Base-by-base conservation (phyloP, 2,888 invertebrate genomes). In the Drosophila eohydei region DNA sequence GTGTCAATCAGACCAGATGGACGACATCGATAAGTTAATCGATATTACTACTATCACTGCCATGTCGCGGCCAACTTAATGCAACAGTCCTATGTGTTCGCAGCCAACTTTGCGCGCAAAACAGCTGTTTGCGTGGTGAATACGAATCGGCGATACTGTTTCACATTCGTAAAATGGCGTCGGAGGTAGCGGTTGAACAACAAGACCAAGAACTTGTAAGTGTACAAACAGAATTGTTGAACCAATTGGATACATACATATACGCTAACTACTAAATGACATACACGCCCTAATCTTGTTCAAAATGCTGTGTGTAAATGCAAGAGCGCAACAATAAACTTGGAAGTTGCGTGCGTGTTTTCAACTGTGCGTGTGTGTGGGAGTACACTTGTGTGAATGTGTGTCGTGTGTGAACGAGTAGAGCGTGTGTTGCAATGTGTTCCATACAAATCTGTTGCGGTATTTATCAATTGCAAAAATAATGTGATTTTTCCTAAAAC, bases 161-260 rank as follows among this genome's bases (percentile, higher is more conserved):
- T 77, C 79, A 77, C 77, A 78, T 78, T 78, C 78, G 78, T 78
- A 80, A 80, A 80, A 80, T 80, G 80, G 80, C 80, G 80, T 80
- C 80, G 78, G 78, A 81, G 74, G 66, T 81, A 81, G 81, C 81
- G 78, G 80, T 80, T 80, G 81, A 78, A 62, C 81, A 72, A 78
- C 81, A 80, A 80, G 81, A 71, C 71, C 81, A 70, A 68, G 78
- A 80, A 81, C 81, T 75, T 71, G 80, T 80, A 80, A 80, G 80
- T 80, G 74, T 16, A 74, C 63, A 77, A 79, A 70, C 70, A 64
- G 60, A 74, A 63, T 70, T 78, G 62, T 78, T 77, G 34, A 74
- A 63, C 57, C 74, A 70, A 78, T 77, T 70, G 66, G 65, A 66
- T 57, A 62, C 41, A 78, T 65, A 73, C 44, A 59, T 51, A 68